Evolutionary conservation across 2,113 vertebrate species (phyloP).

Genomic region (Hippoglossus stenolepis): DNA sequence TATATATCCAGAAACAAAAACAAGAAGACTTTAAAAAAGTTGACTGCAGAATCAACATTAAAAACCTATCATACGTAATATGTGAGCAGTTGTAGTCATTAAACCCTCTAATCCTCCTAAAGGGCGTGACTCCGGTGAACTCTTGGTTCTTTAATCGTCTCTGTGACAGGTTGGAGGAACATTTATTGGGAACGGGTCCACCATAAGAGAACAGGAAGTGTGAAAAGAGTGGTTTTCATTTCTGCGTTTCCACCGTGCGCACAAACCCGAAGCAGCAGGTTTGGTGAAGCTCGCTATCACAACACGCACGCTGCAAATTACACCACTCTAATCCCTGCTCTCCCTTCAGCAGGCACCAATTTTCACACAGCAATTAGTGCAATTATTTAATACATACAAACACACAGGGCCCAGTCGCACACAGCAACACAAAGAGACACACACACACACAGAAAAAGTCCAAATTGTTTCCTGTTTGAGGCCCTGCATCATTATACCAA

Average conservation of each 20-base stretch:
- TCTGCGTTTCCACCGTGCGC: slow-evolving; percentile 12
- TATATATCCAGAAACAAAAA: too few species aligned
- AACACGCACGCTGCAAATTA: slow-evolving; percentile 30
- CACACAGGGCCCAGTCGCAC: slow-evolving; percentile 21
- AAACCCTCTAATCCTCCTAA: too few species aligned
- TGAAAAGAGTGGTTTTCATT: slow-evolving; percentile 51
- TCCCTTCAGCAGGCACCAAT: slow-evolving; percentile 54
- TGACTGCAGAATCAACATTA: neutral
- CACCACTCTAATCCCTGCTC: slow-evolving; percentile 41
- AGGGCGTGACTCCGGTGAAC: too few species aligned
- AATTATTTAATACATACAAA: slow-evolving; percentile 71
- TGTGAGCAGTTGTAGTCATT: too few species aligned
- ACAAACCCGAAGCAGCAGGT: slow-evolving; percentile 18
- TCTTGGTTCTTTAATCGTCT: neutral
- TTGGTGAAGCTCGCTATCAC: slow-evolving; percentile 32
- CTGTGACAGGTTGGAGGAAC: neutral
- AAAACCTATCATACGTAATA: neutral
- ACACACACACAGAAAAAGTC: slow-evolving; percentile 30
- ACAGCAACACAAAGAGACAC: slow-evolving; percentile 55
- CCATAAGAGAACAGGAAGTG: slow-evolving; percentile 52
- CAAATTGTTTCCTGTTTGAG: slow-evolving; percentile 76
- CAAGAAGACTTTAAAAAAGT: too few species aligned
- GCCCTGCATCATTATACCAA: slow-evolving; percentile 69
- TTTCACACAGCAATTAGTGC: slow-evolving; percentile 78
- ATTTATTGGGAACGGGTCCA: neutral